Conservation (phyloP, 92 coral and sea anemone species). For the Umimayanthus kanabou region DNA sequence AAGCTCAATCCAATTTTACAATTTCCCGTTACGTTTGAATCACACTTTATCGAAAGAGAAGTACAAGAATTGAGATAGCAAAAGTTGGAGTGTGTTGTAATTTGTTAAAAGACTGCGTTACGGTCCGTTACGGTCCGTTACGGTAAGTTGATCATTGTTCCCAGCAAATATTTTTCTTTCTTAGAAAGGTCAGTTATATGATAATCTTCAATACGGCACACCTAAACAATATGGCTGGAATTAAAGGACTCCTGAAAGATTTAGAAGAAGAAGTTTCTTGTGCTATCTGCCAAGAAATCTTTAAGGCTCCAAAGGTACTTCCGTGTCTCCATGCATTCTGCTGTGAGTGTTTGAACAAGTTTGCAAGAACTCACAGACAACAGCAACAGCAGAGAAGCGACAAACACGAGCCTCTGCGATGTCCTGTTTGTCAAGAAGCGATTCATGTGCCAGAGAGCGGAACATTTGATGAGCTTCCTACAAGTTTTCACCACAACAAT, state of each 20-base stretch:
- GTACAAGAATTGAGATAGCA: no score
- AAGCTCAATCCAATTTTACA: no score
- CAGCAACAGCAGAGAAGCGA: neutral
- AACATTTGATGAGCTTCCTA: neutral
- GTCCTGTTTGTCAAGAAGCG: neutral
- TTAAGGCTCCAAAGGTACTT: neutral
- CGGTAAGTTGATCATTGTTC: no score
- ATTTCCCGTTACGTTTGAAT: no score
- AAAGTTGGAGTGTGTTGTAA: no score
- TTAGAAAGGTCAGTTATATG: no score
- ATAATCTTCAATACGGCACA: no score
- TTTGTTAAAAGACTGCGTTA: no score
- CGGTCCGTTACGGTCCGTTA: no score
- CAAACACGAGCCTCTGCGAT: neutral
- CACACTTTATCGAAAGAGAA: no score
- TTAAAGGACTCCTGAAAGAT: neutral
- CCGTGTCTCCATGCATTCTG: neutral
- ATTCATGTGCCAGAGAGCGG: neutral
- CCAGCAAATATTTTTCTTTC: no score
- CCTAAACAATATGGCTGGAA: neutral
- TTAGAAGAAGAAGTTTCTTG: neutral
- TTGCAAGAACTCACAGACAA: neutral
- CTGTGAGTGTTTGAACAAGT: neutral
- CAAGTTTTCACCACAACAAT: neutral
- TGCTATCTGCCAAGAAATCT: neutral